phyloP scores from a whole-genome alignment of 2,113 vertebrate species.

The Anoplopoma fimbria region DNA sequence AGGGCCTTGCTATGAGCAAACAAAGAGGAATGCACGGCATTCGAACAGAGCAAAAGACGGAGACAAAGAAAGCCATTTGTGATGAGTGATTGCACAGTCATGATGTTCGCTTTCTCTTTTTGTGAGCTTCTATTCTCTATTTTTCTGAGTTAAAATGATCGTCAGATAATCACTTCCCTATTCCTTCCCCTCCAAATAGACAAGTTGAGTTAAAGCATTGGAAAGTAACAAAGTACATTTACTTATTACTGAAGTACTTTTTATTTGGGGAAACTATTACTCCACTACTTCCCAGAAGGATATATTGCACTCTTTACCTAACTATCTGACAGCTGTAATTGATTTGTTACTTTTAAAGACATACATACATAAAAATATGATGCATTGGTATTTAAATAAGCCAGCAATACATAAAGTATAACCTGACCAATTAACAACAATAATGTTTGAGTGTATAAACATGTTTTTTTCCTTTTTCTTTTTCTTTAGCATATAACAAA shows the following conservation, averaged over 20 bases:
- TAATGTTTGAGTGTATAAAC: background rate
- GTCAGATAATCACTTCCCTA: slow-evolving; percentile 31
- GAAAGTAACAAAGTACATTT: background rate
- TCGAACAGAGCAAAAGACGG: slow-evolving; percentile 69
- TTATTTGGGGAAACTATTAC: background rate
- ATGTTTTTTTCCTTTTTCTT: background rate
- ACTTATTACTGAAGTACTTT: background rate
- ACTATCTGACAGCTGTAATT: background rate
- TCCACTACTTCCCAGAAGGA: background rate
- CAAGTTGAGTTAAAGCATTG: background rate
- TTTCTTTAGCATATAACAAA: background rate
- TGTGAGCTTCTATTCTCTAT: background rate
- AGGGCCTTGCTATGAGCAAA: slow-evolving; percentile 90
- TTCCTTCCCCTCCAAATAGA: background rate
- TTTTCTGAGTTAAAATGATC: slow-evolving; percentile 23
- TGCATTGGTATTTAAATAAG: background rate
- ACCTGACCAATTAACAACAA: background rate
- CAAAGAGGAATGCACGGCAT: slow-evolving; percentile 91
- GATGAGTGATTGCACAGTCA: slow-evolving; percentile 71
- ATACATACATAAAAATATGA: background rate
- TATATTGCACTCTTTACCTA: background rate
- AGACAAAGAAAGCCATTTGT: slow-evolving; percentile 60
- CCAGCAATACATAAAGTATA: background rate
- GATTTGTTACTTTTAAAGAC: background rate
- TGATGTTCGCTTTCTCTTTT: slow-evolving; percentile 40